Percentiles rank a stretch among this genome's conserved stretches.
Evolutionary conservation across 2,113 vertebrate species (phyloP).

Genomic region (Platichthys stellatus): DNA sequence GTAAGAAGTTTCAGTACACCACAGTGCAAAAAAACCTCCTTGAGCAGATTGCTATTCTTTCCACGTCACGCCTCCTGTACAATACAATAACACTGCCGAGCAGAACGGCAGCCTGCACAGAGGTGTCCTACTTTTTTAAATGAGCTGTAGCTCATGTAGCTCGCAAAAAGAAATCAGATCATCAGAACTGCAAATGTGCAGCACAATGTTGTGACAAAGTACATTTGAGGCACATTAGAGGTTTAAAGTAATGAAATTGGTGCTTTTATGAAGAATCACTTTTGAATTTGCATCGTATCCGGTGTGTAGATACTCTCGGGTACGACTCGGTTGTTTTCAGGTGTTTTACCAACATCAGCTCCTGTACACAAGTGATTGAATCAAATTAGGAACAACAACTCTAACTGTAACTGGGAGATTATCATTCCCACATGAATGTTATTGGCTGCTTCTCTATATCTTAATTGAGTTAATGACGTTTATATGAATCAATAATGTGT

Average conservation of each 20-base stretch:
- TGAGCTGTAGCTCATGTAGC: slow-evolving; percentile 51
- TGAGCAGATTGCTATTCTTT: slow-evolving; percentile 72
- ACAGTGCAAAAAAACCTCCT: slow-evolving; percentile 56
- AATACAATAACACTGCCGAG: slow-evolving; percentile 54
- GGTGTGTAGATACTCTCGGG: neutral
- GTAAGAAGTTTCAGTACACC: slow-evolving; percentile 67
- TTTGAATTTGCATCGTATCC: neutral
- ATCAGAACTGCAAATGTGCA: slow-evolving; percentile 39
- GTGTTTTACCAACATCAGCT: neutral
- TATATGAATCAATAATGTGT: slow-evolving; percentile 51
- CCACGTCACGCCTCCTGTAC: slow-evolving; percentile 71
- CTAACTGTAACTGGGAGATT: slow-evolving; percentile 9
- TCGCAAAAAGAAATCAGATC: slow-evolving; percentile 47
- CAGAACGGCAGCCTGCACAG: slow-evolving; percentile 40
- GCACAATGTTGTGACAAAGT: slow-evolving; percentile 38
- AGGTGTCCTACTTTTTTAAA: slow-evolving; percentile 71
- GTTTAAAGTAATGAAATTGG: slow-evolving; percentile 4
- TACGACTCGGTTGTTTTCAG: neutral
- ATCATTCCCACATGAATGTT: slow-evolving; percentile 1
- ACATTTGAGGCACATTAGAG: slow-evolving; percentile 13
- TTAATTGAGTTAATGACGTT: slow-evolving; percentile 57
- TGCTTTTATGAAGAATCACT: neutral
- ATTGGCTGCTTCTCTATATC: slow-evolving; percentile 46
- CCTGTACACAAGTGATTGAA: neutral
- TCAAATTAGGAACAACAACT: neutral